These are phyloP conservation scores for Drosophila fungiperda DNA, from an alignment of 2,888 invertebrate genomes.

Conservation along the genomic window DNA sequence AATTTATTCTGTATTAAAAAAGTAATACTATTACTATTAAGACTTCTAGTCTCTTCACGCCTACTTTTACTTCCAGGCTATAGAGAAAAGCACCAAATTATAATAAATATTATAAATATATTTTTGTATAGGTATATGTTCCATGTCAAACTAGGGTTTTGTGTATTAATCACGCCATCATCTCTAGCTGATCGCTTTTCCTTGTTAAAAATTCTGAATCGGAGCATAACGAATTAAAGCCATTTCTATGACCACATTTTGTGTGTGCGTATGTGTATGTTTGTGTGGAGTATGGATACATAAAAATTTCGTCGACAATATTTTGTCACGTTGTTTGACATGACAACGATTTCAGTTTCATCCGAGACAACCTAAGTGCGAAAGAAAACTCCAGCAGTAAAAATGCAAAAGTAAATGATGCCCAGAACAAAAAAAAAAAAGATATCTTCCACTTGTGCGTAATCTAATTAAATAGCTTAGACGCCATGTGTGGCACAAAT, in stretches of 20 bases:
- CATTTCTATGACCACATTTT: background rate
- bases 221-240: constrained; percentile 25
- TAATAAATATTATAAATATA: background rate
- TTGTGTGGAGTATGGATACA: background rate
- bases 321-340: constrained; percentile 7
- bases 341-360: background rate
- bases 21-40: no score
- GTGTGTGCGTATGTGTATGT: background rate
- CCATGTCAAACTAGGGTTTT: background rate
- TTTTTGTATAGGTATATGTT: background rate
- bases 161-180: constrained; percentile 6
- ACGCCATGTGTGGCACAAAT: constrained; percentile 59
- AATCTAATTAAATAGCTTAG: constrained; percentile 53
- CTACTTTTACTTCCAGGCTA: no score
- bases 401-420: constrained; percentile 4
- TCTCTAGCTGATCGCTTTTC: constrained; percentile 2
- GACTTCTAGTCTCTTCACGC: no score
- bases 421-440: background rate
- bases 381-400: background rate
- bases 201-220: constrained; percentile 16
- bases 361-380: background rate
- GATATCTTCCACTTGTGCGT: constrained; percentile 16
- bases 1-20: no score
- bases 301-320: constrained; percentile 8
- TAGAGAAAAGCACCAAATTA: no score